phyloP scores from a whole-genome alignment of 2,888 invertebrate genomes.

The Protodeltote pygarga region DNA sequence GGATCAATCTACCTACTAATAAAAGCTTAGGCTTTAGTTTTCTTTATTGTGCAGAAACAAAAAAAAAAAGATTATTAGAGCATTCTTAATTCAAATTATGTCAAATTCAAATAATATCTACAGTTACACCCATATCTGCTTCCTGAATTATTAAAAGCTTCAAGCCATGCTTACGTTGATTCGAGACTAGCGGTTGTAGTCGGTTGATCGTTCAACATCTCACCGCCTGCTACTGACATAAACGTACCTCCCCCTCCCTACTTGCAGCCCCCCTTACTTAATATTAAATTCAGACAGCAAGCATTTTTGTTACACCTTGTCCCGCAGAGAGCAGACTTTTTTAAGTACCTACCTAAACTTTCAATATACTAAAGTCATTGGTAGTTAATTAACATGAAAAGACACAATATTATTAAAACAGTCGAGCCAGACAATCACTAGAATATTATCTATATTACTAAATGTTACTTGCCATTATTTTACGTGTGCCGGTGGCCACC shows the following conservation, averaged over 20 bases:
- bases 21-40: no score
- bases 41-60: no score
- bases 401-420: no score
- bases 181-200: background rate
- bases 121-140: background rate
- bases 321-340: constrained; percentile 12
- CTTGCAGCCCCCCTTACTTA: constrained; percentile 6
- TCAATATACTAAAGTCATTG: no score
- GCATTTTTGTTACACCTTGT: constrained; percentile 15
- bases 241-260: constrained; percentile 2
- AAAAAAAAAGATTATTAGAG: no score
- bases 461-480: no score
- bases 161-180: background rate
- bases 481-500: no score
- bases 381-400: no score
- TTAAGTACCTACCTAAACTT: background rate
- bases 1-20: no score
- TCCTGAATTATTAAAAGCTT: background rate
- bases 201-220: constrained; percentile 11
- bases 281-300: constrained; percentile 35
- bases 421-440: no score
- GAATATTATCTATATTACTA: no score
- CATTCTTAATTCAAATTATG: no score
- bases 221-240: constrained; percentile 9
- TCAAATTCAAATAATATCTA: background rate